These are phyloP conservation scores for Toxostoma redivivum DNA, from an alignment of 2,113 vertebrate genomes.

Conservation along the genomic window DNA sequence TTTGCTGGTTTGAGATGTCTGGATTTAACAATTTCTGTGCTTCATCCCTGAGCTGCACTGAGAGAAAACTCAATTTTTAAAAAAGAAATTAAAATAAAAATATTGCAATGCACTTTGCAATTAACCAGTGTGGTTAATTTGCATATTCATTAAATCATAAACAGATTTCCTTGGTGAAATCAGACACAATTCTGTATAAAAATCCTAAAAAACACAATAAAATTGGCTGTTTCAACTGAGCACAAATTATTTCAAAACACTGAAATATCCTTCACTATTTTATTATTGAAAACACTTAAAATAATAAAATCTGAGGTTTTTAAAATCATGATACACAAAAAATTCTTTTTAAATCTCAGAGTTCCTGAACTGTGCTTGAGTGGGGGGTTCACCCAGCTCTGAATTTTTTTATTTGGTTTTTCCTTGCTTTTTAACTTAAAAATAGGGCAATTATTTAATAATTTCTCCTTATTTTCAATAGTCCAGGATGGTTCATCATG, in stretches of 20 bases:
- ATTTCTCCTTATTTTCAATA: background rate
- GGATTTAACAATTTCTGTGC: background rate
- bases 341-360: background rate
- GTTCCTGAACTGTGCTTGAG: background rate
- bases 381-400: background rate
- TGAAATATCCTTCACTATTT: background rate
- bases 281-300: background rate
- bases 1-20: background rate
- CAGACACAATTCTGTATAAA: background rate
- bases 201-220: background rate
- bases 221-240: background rate
- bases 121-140: background rate
- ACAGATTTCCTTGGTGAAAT: background rate
- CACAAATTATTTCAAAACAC: background rate
- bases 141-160: background rate
- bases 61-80: background rate
- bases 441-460: background rate
- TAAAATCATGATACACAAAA: accelerated
- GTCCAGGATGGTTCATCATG: background rate
- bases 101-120: background rate
- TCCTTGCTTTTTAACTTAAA: background rate
- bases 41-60: background rate
- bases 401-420: background rate
- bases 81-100: background rate
- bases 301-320: accelerated